phyloP scores from a whole-genome alignment of 2,888 invertebrate genomes.

The Oscheius sp. region DNA sequence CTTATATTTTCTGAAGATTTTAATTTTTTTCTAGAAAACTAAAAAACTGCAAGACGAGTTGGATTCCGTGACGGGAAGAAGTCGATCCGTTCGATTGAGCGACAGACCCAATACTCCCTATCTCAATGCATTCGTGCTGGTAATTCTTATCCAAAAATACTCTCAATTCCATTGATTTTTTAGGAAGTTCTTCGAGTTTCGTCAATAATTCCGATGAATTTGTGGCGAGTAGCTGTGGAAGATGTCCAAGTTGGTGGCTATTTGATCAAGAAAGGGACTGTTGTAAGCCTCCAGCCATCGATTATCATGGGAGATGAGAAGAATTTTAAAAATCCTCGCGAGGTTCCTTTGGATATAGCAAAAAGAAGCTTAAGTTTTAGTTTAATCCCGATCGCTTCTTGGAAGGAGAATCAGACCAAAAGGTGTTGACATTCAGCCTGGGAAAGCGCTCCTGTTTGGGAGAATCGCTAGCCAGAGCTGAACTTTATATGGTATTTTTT shows the following conservation, averaged over 20 bases:
- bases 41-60: slow-evolving; percentile 29
- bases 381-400: slow-evolving; percentile 18
- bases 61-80: slow-evolving; percentile 27
- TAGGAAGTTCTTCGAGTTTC: slow-evolving; percentile 23
- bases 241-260: slow-evolving; percentile 37
- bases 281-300: slow-evolving; percentile 34
- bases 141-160: not conserved
- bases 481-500: slow-evolving; percentile 10
- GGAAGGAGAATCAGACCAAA: slow-evolving; percentile 6
- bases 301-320: slow-evolving; percentile 39
- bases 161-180: not conserved
- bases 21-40: no score
- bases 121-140: slow-evolving; percentile 36
- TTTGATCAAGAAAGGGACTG: slow-evolving; percentile 32
- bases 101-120: slow-evolving; percentile 38
- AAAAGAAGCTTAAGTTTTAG: not conserved
- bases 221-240: slow-evolving; percentile 18
- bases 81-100: slow-evolving; percentile 20
- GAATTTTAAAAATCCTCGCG: slow-evolving; percentile 33
- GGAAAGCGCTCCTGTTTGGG: slow-evolving; percentile 20
- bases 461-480: slow-evolving; percentile 18
- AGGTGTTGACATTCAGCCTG: not conserved
- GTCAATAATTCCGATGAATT: slow-evolving; percentile 17
- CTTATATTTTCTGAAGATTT: no score
- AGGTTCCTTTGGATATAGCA: slow-evolving; percentile 2